These are phyloP conservation scores for Phodopus roborovskii DNA, from an alignment of 2,113 vertebrate genomes.

Conservation along the genomic window DNA sequence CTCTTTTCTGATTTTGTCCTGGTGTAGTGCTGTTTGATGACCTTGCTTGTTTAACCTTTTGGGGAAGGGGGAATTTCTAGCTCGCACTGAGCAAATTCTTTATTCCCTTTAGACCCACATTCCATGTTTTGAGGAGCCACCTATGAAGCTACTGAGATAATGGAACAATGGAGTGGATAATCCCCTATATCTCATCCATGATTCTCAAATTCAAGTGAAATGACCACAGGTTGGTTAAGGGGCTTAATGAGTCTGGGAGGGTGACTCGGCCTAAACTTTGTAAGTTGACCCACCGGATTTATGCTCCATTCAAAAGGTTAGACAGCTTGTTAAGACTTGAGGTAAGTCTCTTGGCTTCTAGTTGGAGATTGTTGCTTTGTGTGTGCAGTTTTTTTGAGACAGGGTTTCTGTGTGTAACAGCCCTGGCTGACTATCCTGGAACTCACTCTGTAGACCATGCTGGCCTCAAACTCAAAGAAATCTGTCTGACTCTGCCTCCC, in stretches of 20 bases:
- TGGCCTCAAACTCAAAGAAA: no score
- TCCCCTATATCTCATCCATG: slow-evolving; percentile 25
- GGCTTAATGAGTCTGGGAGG: slow-evolving; percentile 45
- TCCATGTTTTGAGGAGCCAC: slow-evolving; percentile 40
- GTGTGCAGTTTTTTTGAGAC: no score
- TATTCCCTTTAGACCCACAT: neutral
- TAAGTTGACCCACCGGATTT: slow-evolving; percentile 50
- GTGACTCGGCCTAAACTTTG: slow-evolving; percentile 65
- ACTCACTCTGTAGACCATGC: no score
- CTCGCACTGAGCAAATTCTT: slow-evolving; percentile 35
- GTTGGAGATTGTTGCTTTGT: neutral
- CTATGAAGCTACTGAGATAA: slow-evolving; percentile 56
- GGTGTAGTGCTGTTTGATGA: slow-evolving; percentile 13
- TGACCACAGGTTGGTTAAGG: slow-evolving; percentile 43
- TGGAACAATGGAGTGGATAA: slow-evolving; percentile 45
- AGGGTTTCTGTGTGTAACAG: no score
- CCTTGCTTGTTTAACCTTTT: neutral
- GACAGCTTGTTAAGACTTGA: slow-evolving; percentile 29
- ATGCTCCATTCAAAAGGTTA: slow-evolving; percentile 17
- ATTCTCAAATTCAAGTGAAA: slow-evolving; percentile 3
- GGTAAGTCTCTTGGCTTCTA: neutral
- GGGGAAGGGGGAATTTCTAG: slow-evolving; percentile 29
- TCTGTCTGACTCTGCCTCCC: no score
- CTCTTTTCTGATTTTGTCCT: neutral
- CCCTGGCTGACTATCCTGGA: no score